Evolutionary conservation across 1,140 invertebrate species (phyloP).

Genomic region (Procambarus virginalis): DNA sequence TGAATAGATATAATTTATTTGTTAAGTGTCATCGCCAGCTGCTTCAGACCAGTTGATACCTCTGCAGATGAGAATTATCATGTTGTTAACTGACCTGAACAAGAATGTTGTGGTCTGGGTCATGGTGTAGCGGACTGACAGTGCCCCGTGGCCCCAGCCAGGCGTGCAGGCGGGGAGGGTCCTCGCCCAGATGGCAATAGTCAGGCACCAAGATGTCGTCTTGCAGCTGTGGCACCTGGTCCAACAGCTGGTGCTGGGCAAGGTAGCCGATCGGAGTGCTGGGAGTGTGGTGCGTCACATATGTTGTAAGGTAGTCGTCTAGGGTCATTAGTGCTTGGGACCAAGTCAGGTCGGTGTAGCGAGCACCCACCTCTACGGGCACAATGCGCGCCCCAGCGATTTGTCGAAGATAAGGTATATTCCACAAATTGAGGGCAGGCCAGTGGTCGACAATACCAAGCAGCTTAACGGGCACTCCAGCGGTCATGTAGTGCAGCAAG

Average conservation of each 20-base stretch:
- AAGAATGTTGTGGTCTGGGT: slow-evolving; percentile 96
- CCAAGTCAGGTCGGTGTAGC: slow-evolving; percentile 95
- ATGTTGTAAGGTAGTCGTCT: slow-evolving; percentile 85
- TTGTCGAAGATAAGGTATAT: slow-evolving; percentile 85
- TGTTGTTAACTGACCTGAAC: slow-evolving; percentile 80
- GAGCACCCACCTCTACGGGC: slow-evolving; percentile 94
- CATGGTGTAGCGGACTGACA: slow-evolving; percentile 94
- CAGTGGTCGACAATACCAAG: slow-evolving; percentile 85
- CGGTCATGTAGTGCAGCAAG: slow-evolving; percentile 52
- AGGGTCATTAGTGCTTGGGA: slow-evolving; percentile 89
- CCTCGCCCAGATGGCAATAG: slow-evolving; percentile 86
- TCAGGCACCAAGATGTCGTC: slow-evolving; percentile 91
- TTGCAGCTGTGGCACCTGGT: slow-evolving; percentile 92
- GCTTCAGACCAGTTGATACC: no score
- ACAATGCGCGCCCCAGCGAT: slow-evolving; percentile 89
- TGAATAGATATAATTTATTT: no score
- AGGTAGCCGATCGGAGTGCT: slow-evolving; percentile 83
- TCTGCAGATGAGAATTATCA: background rate
- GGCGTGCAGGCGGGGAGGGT: slow-evolving; percentile 88
- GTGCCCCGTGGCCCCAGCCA: slow-evolving; percentile 98
- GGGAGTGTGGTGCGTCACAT: slow-evolving; percentile 69
- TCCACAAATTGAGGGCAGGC: slow-evolving; percentile 89
- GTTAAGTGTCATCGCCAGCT: no score
- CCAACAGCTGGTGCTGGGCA: slow-evolving; percentile 97
- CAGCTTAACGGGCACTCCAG: slow-evolving; percentile 75